Base-by-base conservation (phyloP, 2,113 vertebrate genomes). In the Labrus mixtus region DNA sequence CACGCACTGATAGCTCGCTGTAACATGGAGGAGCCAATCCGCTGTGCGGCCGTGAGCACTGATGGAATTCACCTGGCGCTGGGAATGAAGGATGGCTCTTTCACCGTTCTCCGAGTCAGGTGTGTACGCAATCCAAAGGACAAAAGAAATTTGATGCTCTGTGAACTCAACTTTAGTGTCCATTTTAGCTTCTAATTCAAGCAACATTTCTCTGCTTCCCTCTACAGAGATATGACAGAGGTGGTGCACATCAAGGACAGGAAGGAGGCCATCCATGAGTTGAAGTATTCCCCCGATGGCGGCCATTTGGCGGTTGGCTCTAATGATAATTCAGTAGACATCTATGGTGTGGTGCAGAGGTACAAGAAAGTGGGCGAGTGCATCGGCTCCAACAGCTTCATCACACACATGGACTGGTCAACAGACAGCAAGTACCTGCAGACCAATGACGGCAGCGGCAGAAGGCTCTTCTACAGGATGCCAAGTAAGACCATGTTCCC, bases 331-430 rank as follows among this genome's bases (percentile, higher is more conserved):
- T 96, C 96, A 10, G 96, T 99, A 87, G 98, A 98, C 82, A 89
- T 99, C 75, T 99, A 99, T 61, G 96, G 97, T 0, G 97, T 98
- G 89, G 94, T 97, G 87, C 98, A 99, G 87, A 93, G 96, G 94
- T 93, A 93, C 86, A 98, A 98, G 92, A 98, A 98, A 84, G 95
- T 97, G 82, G 97, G 98, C 1, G 98, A 99, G 88, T 99, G 97
- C 90, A 73, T 95, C 55, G 97, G 96, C 76, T 98, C 96, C 56
- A 92, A 85, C 81, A 97, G 97, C 89, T 98, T 98, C 94, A 99
- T 99, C 86, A 99, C 97, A 6, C 98, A 99, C 86, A 95, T 99
- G 96, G 98, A 99, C 89, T 99, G 98, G 98, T 98, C 98, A 73
- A 95, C 95, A 0, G 98, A 99, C 89, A 97, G 97, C 90, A 98